Percentiles rank a stretch among this genome's conserved stretches.
phyloP scores from a whole-genome alignment of 2,797 vertebrate species.

The Melanotaenia trifasciata region DNA sequence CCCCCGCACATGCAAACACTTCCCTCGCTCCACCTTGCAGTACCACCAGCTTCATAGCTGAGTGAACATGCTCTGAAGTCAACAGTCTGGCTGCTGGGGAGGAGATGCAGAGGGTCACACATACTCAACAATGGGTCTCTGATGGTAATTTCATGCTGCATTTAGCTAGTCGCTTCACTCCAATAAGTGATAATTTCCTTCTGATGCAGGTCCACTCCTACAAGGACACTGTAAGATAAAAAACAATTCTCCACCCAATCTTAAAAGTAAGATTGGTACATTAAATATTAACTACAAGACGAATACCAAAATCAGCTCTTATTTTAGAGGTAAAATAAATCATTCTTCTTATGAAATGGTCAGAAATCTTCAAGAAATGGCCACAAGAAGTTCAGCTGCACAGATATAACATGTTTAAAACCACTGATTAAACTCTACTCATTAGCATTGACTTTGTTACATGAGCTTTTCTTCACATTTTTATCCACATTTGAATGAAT shows the following conservation, averaged over 20 bases:
- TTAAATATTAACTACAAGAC: neutral
- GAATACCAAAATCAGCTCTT: neutral
- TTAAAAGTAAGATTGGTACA: neutral
- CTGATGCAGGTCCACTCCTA: constrained; percentile 8
- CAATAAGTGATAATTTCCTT: constrained; percentile 72
- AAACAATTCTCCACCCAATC: neutral
- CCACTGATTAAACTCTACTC: neutral
- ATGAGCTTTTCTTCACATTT: neutral
- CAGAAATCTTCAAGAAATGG: neutral
- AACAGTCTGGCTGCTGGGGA: constrained; percentile 53
- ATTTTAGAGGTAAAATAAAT: neutral
- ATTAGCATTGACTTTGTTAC: neutral
- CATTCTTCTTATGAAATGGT: neutral
- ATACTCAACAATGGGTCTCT: constrained; percentile 69
- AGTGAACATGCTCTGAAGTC: constrained; percentile 62
- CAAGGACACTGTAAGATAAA: constrained; percentile 20
- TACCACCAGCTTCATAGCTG: constrained; percentile 45
- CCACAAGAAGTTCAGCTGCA: neutral
- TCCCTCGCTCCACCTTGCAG: constrained; percentile 19
- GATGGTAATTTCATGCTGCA: constrained; percentile 85
- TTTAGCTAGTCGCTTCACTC: constrained; percentile 73
- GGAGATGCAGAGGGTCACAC: constrained; percentile 35
- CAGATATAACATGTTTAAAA: neutral
- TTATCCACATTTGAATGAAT: neutral
- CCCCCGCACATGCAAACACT: constrained; percentile 19